phyloP scores from a whole-genome alignment of 1,140 invertebrate species.

The Sesamia nonagrioides region DNA sequence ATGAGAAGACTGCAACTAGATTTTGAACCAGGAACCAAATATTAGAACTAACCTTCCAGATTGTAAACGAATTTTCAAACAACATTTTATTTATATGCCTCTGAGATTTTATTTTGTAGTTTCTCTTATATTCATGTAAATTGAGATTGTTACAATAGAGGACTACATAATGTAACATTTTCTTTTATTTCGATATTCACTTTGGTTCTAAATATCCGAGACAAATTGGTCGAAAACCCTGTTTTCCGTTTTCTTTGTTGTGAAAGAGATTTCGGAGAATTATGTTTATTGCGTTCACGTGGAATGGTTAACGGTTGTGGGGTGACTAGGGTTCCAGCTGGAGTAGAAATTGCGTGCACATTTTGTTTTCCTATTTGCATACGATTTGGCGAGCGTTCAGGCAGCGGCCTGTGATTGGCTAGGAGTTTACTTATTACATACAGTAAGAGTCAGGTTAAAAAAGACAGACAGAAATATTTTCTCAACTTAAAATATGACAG shows the following conservation, averaged over 20 bases:
- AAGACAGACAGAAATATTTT: background rate
- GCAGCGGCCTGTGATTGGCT: background rate
- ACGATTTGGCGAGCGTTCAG: slow-evolving; percentile 21
- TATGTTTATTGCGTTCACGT: background rate
- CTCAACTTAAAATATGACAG: too few species aligned
- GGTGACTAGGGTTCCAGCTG: background rate
- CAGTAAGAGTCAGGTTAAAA: background rate
- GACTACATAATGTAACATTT: background rate
- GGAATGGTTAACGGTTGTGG: background rate
- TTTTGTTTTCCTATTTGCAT: slow-evolving; percentile 17
- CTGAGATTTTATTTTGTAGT: background rate
- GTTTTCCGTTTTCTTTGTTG: slow-evolving; percentile 1
- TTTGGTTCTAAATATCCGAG: background rate
- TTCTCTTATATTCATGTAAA: background rate
- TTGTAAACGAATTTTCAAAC: background rate
- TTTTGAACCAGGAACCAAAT: too few species aligned
- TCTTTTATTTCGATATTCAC: background rate
- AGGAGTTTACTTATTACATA: background rate
- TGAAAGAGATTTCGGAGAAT: background rate
- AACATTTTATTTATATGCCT: background rate
- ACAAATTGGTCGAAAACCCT: slow-evolving; percentile 2
- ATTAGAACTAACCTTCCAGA: too few species aligned
- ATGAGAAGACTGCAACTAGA: too few species aligned
- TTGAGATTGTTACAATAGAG: background rate
- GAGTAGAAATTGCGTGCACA: slow-evolving; percentile 1